phyloP scores from a whole-genome alignment of 2,888 invertebrate species.

The Caenorhabditis imperialis region DNA sequence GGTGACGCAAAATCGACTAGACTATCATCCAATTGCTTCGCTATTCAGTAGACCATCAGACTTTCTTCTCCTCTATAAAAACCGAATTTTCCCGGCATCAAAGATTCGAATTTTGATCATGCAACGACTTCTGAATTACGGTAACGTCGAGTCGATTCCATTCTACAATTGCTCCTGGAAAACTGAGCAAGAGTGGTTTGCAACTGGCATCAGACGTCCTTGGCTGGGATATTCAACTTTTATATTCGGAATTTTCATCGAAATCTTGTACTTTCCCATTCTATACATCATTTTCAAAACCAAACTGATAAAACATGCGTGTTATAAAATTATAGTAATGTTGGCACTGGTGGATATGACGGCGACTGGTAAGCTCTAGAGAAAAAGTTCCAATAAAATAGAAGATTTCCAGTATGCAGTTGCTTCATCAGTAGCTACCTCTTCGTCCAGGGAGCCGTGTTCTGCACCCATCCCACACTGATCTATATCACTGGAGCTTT shows the following conservation, averaged over 20 bases:
- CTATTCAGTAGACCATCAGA: too few species aligned
- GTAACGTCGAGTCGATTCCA: constrained; percentile 12
- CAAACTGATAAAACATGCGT: constrained; percentile 14
- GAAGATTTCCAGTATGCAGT: constrained; percentile 12
- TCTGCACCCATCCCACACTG: constrained; percentile 18
- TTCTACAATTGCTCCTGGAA: constrained; percentile 30
- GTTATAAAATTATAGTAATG: constrained; percentile 26
- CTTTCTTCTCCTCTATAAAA: not conserved
- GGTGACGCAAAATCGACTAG: too few species aligned
- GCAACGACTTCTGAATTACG: constrained; percentile 13
- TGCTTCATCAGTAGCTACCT: constrained; percentile 16
- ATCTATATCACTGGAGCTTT: constrained; percentile 12
- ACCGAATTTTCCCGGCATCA: not conserved
- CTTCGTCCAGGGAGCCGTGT: constrained; percentile 27
- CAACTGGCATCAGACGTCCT: constrained; percentile 9
- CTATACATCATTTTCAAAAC: constrained; percentile 27
- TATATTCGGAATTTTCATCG: constrained; percentile 16
- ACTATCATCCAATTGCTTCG: too few species aligned
- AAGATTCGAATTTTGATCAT: not conserved
- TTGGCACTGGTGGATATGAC: constrained; percentile 31
- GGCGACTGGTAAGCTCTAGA: constrained; percentile 10
- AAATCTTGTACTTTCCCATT: constrained; percentile 17
- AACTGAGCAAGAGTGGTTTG: constrained; percentile 18
- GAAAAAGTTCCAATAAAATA: not conserved
- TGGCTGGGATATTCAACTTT: constrained; percentile 17